Evolutionary conservation across 2,888 invertebrate species (phyloP).

Genomic region (Gastracanthus pulcherrimus): DNA sequence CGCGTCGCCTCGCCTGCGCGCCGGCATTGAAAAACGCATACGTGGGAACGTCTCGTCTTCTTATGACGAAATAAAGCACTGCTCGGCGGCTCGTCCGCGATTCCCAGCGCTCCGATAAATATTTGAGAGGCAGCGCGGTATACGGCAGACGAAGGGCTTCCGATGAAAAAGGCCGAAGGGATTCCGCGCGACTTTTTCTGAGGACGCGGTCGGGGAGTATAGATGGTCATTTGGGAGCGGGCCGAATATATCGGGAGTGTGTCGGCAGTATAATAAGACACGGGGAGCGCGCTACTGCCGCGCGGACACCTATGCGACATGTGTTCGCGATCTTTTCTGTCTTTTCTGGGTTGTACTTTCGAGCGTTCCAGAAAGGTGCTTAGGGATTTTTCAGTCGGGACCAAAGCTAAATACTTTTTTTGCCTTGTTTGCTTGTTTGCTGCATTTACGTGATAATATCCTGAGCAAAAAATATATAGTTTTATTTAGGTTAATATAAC

Average conservation of each 20-base stretch:
- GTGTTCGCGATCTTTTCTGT: too few species aligned
- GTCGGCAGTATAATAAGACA: conserved; percentile 22
- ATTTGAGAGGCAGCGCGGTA: background rate
- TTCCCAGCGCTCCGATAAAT: conserved; percentile 42
- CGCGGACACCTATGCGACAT: too few species aligned
- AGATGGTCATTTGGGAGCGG: conserved; percentile 5
- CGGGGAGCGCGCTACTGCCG: too few species aligned
- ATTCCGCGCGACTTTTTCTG: conserved; percentile 12
- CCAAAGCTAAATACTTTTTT: too few species aligned
- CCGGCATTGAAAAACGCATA: conserved; percentile 26
- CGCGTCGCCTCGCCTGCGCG: too few species aligned
- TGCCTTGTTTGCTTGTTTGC: too few species aligned
- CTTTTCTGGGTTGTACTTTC: too few species aligned
- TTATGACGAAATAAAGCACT: conserved; percentile 1
- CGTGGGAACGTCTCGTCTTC: conserved; percentile 41
- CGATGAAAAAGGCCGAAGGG: background rate
- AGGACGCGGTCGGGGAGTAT: background rate
- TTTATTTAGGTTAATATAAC: too few species aligned
- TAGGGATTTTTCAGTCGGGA: too few species aligned
- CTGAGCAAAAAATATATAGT: too few species aligned
- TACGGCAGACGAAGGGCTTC: background rate
- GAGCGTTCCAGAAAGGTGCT: too few species aligned
- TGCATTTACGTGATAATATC: too few species aligned
- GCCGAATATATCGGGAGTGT: conserved; percentile 5
- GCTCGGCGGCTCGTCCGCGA: background rate